A percentile compares a stretch with the other conserved stretches of the same genome.
phyloP scores from a whole-genome alignment of 1,140 invertebrate genomes.

The Leptinotarsa defecta region DNA sequence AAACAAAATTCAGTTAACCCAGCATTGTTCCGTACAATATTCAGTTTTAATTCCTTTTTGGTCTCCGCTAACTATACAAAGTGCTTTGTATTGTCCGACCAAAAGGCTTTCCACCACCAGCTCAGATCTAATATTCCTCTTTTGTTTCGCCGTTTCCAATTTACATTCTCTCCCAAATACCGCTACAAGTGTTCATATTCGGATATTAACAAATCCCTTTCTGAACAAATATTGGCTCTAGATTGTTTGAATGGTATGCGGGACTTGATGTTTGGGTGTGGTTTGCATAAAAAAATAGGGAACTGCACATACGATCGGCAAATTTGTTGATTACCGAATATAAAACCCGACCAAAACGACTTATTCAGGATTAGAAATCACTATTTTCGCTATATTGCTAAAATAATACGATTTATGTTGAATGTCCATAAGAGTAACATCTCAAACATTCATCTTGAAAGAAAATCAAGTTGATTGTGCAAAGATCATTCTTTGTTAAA shows the following conservation, averaged over 20 bases:
- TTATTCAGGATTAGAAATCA: no score
- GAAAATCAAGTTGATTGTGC: no score
- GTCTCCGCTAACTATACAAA: neutral
- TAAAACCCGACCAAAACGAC: no score
- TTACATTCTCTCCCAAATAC: neutral
- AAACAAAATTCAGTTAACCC: conserved; percentile 8
- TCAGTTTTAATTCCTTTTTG: neutral
- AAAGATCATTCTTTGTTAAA: no score
- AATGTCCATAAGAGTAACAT: no score
- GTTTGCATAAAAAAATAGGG: no score
- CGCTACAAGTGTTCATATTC: neutral
- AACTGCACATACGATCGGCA: no score
- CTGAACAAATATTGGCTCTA: neutral
- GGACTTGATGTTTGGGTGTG: no score
- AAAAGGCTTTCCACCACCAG: neutral
- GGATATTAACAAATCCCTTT: neutral
- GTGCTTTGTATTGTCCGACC: neutral
- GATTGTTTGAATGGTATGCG: neutral
- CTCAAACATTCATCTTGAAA: no score
- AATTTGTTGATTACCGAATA: no score
- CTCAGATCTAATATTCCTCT: neutral
- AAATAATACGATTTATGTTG: no score
- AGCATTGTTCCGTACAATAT: neutral
- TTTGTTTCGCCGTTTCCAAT: conserved; percentile 7
- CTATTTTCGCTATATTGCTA: no score